A percentile compares a stretch with the other conserved stretches of the same genome.
These are phyloP conservation scores for Arrhamphus sclerolepis DNA, from an alignment of 2,797 vertebrate species.

Conservation along the genomic window DNA sequence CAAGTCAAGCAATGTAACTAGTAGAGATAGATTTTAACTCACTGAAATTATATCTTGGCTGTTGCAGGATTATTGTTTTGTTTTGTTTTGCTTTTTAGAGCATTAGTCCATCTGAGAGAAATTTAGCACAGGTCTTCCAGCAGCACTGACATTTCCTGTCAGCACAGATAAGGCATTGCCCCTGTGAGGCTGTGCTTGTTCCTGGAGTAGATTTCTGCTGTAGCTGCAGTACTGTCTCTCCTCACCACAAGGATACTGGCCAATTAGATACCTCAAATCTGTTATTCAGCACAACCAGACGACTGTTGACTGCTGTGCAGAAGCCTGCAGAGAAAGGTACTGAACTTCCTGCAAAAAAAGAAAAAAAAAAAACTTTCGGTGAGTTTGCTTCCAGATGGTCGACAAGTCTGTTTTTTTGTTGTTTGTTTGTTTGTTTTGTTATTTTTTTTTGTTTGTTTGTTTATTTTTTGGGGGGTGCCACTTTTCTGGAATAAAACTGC, in stretches of 20 bases:
- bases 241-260: conserved; percentile 54
- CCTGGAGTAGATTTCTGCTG: conserved; percentile 60
- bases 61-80: not conserved
- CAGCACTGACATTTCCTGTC: conserved; percentile 51
- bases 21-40: conserved; percentile 3
- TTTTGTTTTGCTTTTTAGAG: conserved; percentile 21
- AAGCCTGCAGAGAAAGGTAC: conserved; percentile 34
- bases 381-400: conserved; percentile 66
- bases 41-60: conserved; percentile 3
- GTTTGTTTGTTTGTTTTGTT: no score
- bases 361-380: conserved; percentile 31
- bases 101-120: conserved; percentile 28
- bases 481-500: no score
- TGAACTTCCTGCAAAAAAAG: conserved; percentile 53
- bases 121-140: conserved; percentile 36
- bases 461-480: no score
- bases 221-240: conserved; percentile 68
- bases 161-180: conserved; percentile 43
- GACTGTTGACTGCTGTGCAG: conserved; percentile 70
- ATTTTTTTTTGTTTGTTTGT: no score
- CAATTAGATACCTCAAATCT: conserved; percentile 73
- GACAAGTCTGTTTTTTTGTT: conserved; percentile 52
- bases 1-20: not conserved
- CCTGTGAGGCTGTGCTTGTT: conserved; percentile 37
- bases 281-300: conserved; percentile 76